A percentile compares a stretch with the other conserved stretches of the same genome.
phyloP scores from a whole-genome alignment of 2,797 vertebrate species.

The Anguilla marmorata region DNA sequence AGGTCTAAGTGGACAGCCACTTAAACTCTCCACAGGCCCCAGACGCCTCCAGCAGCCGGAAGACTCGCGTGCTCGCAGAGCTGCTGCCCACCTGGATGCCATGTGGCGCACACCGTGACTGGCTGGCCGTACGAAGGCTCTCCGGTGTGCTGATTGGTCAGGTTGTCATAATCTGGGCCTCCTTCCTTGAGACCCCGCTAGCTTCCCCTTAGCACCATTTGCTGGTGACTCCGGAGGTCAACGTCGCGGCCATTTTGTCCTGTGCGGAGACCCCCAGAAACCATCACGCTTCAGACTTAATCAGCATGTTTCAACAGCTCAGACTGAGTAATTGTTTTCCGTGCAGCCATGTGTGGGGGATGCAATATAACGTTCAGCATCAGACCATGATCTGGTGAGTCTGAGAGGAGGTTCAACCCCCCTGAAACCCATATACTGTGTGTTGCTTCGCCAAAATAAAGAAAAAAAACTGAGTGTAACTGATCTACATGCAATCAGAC shows the following conservation, averaged over 20 bases:
- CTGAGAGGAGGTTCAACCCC: background rate
- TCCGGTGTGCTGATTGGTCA: conserved; percentile 14
- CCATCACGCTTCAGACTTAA: background rate
- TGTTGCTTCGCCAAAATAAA: background rate
- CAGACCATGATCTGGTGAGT: background rate
- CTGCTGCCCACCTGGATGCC: conserved; percentile 57
- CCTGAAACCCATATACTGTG: background rate
- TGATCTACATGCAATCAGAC: conserved; percentile 34
- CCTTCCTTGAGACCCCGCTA: background rate
- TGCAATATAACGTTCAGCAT: background rate
- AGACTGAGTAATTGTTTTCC: background rate
- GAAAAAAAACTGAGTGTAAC: conserved; percentile 1
- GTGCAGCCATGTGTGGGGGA: background rate
- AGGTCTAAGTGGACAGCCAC: conserved; percentile 66
- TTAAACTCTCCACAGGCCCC: conserved; percentile 56
- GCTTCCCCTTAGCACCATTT: background rate
- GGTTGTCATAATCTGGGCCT: background rate
- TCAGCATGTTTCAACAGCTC: background rate
- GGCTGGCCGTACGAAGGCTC: conserved; percentile 53
- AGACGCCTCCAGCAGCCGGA: conserved; percentile 24
- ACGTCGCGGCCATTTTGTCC: background rate
- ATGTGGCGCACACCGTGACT: conserved; percentile 62
- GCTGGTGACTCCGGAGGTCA: background rate
- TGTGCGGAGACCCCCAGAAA: background rate
- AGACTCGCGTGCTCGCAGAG: background rate